Conservation (phyloP, 1,140 invertebrate genomes). For the Plutomurus gul region DNA sequence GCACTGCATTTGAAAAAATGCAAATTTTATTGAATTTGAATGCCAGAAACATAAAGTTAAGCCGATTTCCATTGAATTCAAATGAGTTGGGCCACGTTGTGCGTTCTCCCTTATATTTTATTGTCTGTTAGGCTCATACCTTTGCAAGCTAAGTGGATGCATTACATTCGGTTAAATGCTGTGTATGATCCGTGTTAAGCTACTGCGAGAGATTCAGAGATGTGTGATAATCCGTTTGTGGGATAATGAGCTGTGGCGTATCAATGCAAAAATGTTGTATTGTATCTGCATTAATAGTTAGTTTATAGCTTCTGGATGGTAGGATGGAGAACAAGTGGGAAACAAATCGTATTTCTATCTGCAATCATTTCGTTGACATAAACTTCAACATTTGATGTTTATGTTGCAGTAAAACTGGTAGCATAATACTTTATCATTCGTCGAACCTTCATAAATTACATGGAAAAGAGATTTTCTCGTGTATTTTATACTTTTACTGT, state of each 20-base stretch:
- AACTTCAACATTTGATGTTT: slow-evolving; percentile 3
- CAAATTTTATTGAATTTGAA: slow-evolving; percentile 14
- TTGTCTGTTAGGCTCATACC: background rate
- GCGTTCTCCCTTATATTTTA: background rate
- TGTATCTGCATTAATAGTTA: background rate
- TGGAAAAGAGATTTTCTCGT: background rate
- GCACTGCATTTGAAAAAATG: background rate
- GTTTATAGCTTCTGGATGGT: slow-evolving; percentile 13
- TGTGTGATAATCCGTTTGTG: background rate
- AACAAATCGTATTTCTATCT: slow-evolving; percentile 7
- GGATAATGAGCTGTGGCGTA: slow-evolving; percentile 13
- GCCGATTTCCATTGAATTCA: slow-evolving; percentile 14
- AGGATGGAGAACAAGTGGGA: background rate
- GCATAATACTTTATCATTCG: background rate
- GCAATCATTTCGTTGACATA: slow-evolving; percentile 13
- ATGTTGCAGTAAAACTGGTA: slow-evolving; percentile 18
- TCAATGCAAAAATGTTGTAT: background rate
- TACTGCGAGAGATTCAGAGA: background rate
- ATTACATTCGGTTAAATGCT: background rate
- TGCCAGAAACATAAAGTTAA: background rate
- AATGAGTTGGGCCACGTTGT: background rate
- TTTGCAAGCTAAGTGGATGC: background rate
- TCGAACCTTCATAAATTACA: background rate
- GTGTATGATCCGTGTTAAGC: background rate
- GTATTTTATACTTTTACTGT: background rate